These are phyloP conservation scores for Empidonax alnorum DNA, from an alignment of 2,113 vertebrate species.

Conservation along the genomic window DNA sequence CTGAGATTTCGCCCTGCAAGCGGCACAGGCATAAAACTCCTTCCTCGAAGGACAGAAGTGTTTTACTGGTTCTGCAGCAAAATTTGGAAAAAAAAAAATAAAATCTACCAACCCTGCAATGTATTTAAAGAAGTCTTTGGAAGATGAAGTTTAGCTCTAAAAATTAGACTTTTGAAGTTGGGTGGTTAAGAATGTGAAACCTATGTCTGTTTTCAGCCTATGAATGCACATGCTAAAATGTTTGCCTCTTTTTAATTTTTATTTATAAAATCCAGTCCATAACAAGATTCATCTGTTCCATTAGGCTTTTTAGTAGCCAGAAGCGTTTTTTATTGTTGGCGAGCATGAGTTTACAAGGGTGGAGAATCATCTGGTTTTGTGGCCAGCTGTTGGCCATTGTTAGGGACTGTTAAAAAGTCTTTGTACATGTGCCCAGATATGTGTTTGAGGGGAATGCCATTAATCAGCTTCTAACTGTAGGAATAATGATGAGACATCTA, in stretches of 20 bases:
- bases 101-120: background rate
- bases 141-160: background rate
- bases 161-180: background rate
- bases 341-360: slow-evolving; percentile 44
- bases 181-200: background rate
- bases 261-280: slow-evolving; percentile 58
- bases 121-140: background rate
- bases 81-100: background rate
- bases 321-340: slow-evolving; percentile 61
- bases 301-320: slow-evolving; percentile 59
- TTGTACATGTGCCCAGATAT: slow-evolving; percentile 56
- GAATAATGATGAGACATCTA: slow-evolving; percentile 40
- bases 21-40: background rate
- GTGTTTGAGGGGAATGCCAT: slow-evolving; percentile 48
- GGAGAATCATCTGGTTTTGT: slow-evolving; percentile 65
- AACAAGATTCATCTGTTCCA: slow-evolving; percentile 64
- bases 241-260: slow-evolving; percentile 47
- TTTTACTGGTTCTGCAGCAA: background rate
- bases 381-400: slow-evolving; percentile 68
- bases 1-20: background rate
- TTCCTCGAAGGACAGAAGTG: background rate
- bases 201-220: slow-evolving; percentile 5
- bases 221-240: slow-evolving; percentile 15
- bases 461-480: slow-evolving; percentile 55
- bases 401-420: slow-evolving; percentile 52